Conservation (phyloP, 1,140 invertebrate genomes). For the Gryon sp. region DNA sequence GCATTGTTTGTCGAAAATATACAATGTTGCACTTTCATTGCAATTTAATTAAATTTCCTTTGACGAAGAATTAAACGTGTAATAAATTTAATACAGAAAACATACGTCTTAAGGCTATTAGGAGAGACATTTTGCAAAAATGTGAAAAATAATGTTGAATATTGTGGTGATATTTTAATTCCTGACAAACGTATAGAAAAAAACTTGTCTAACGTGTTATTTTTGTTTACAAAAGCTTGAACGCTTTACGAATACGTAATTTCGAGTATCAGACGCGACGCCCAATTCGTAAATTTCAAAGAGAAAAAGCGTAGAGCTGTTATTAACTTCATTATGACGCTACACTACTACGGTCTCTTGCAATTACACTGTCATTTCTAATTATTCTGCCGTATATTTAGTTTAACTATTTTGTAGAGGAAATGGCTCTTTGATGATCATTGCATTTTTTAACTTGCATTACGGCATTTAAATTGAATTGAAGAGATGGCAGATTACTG, state of each 20-base stretch:
- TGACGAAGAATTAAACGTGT: neutral
- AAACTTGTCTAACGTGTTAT: conserved; percentile 16
- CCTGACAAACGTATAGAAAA: neutral
- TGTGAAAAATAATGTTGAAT: neutral
- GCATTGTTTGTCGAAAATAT: neutral
- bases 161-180: conserved; percentile 8
- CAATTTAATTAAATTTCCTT: conserved; percentile 15
- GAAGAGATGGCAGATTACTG: too few relatives aligned
- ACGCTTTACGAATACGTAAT: conserved; percentile 33
- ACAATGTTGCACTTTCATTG: conserved; percentile 5
- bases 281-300: conserved; percentile 27
- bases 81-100: neutral
- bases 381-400: conserved; percentile 13
- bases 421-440: conserved; percentile 10
- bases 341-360: conserved; percentile 1
- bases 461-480: neutral
- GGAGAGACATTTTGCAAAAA: too few relatives aligned
- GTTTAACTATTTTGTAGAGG: conserved; percentile 6
- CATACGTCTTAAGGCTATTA: too few relatives aligned
- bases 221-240: conserved; percentile 10
- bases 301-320: conserved; percentile 12
- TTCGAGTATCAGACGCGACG: conserved; percentile 17
- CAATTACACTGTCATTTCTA: conserved; percentile 40
- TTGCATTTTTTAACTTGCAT: conserved; percentile 4
- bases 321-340: conserved; percentile 32